Evolutionary conservation across 2,113 vertebrate genomes (phyloP).

Genomic region (Phasianus colchicus): DNA sequence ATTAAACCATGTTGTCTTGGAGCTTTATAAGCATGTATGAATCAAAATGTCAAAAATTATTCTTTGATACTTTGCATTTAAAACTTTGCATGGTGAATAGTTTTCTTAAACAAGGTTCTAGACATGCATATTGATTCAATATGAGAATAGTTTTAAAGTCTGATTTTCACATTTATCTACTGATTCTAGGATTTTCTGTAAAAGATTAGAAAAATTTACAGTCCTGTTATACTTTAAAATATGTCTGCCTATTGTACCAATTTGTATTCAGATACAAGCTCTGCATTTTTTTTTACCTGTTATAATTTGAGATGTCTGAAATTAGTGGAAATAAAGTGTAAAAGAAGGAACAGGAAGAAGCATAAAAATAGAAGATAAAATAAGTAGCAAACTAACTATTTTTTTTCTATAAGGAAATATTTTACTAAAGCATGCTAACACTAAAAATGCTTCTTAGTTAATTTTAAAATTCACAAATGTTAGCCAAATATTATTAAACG

Average conservation of each 20-base stretch:
- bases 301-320: not conserved
- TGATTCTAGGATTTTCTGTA: slow-evolving; percentile 36
- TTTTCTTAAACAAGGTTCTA: slow-evolving; percentile 79
- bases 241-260: not conserved
- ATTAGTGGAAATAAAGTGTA: not conserved
- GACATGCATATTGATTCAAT: slow-evolving; percentile 74
- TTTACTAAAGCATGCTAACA: not conserved
- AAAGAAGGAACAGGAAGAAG: not conserved
- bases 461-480: not conserved
- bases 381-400: not conserved
- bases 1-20: slow-evolving; percentile 97
- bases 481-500: not conserved
- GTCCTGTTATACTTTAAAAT: slow-evolving; percentile 19
- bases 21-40: slow-evolving; percentile 90
- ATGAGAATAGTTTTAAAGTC: slow-evolving; percentile 69
- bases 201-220: slow-evolving; percentile 25
- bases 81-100: slow-evolving; percentile 83
- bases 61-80: slow-evolving; percentile 89
- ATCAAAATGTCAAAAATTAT: slow-evolving; percentile 94
- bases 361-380: not conserved
- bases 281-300: not conserved
- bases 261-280: not conserved
- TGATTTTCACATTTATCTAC: slow-evolving; percentile 55
- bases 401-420: not conserved
- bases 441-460: not conserved